Percentiles rank a stretch among this genome's conserved stretches.
Evolutionary conservation across 2,888 invertebrate species (phyloP).

Genomic region (Branchellion lobata): DNA sequence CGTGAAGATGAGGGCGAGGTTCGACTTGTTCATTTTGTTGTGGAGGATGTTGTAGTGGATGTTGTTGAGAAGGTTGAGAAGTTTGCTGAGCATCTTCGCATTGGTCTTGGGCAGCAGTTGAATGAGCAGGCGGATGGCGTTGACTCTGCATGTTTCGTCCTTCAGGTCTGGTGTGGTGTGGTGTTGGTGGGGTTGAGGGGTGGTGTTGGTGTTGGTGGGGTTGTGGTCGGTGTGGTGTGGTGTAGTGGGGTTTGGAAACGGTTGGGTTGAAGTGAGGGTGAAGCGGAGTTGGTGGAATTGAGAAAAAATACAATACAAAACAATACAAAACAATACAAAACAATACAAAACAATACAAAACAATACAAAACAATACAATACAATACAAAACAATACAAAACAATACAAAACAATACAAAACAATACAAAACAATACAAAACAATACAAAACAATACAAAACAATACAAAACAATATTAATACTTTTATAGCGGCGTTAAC

Average conservation of each 20-base stretch:
- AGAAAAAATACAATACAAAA: not conserved
- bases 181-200: not conserved
- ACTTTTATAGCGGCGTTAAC: too few species aligned
- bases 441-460: too few species aligned
- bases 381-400: too few species aligned
- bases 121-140: constrained; percentile 43
- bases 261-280: not conserved
- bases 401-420: too few species aligned
- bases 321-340: not conserved
- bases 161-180: constrained; percentile 31
- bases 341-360: not conserved
- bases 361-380: too few species aligned
- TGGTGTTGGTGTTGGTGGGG: not conserved
- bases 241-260: not conserved
- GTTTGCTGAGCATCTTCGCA: constrained; percentile 25
- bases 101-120: constrained; percentile 43
- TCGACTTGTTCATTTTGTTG: constrained; percentile 37
- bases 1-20: constrained; percentile 43
- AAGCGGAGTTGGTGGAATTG: too few species aligned
- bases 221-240: not conserved
- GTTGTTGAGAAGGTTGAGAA: constrained; percentile 37
- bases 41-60: constrained; percentile 1
- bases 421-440: too few species aligned
- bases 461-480: too few species aligned
- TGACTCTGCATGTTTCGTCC: constrained; percentile 35